Percentiles rank a stretch among this genome's conserved stretches.
phyloP scores from a whole-genome alignment of 2,113 vertebrate species.

The Nycticebus coucang region DNA sequence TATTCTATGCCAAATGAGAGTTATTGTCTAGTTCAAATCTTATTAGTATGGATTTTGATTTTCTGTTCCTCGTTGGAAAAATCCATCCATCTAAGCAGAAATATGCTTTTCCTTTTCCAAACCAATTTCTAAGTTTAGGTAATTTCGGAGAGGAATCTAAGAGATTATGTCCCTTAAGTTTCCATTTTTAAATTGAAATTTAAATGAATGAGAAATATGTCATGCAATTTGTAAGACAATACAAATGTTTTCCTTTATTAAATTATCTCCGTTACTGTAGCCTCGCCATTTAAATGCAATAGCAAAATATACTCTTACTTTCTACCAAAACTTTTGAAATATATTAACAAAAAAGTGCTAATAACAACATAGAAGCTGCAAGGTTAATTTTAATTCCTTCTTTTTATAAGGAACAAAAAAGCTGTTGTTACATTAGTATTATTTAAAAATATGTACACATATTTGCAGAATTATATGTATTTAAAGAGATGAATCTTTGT shows the following conservation, averaged over 20 bases:
- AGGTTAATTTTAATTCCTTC: not conserved
- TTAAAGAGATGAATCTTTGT: not conserved
- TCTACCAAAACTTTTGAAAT: not conserved
- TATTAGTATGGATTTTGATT: constrained; percentile 30
- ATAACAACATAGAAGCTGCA: not conserved
- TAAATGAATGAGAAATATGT: not conserved
- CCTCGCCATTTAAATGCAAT: not conserved
- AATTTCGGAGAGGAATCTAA: not conserved
- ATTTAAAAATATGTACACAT: not conserved
- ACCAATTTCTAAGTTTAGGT: not conserved
- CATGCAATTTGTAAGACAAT: not conserved
- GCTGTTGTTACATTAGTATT: not conserved
- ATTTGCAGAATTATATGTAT: not conserved
- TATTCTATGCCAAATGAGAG: not conserved
- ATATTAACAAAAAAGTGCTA: not conserved
- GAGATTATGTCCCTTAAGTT: not conserved
- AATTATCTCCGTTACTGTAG: not conserved
- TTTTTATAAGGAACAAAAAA: not conserved
- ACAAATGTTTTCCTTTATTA: not conserved
- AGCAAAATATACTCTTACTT: not conserved
- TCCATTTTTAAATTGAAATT: not conserved
- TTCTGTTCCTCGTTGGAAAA: not conserved
- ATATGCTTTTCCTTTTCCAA: not conserved
- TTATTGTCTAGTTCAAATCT: not conserved
- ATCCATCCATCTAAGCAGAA: not conserved